Evolutionary conservation across 2,888 invertebrate species (phyloP).

Genomic region (Sphecodes monilicornis): DNA sequence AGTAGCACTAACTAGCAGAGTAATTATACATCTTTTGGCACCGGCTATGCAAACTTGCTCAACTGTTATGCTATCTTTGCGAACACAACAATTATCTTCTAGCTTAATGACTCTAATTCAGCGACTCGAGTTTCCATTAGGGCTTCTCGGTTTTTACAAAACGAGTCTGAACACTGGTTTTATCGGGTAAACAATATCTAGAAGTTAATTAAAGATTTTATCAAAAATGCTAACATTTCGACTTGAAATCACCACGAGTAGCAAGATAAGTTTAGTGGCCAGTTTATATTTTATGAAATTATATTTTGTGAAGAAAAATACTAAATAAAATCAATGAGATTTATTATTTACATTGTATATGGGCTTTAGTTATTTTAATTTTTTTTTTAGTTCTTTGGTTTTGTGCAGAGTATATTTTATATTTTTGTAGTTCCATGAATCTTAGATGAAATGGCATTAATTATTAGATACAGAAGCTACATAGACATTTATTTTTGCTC

Average conservation of each 20-base stretch:
- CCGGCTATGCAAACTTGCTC: not conserved
- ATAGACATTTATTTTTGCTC: too few species aligned
- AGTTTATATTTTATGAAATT: not conserved
- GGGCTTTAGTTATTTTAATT: not conserved
- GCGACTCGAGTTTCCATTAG: not conserved
- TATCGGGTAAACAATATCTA: not conserved
- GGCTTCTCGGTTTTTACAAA: not conserved
- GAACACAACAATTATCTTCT: not conserved
- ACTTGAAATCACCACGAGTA: not conserved
- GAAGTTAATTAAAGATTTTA: not conserved
- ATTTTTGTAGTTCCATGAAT: not conserved
- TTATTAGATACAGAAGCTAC: too few species aligned
- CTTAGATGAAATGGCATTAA: not conserved
- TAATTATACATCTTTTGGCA: slow-evolving; percentile 11
- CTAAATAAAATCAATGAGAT: not conserved
- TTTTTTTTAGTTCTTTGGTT: not conserved
- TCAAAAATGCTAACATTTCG: not conserved
- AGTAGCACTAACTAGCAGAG: not conserved
- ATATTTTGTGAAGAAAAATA: not conserved
- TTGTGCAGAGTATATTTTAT: not conserved
- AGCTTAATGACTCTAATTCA: not conserved
- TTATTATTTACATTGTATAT: not conserved
- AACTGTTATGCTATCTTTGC: not conserved
- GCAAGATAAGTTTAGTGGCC: not conserved
- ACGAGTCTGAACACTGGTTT: not conserved